Evolutionary conservation across 2,888 invertebrate genomes (phyloP), one percentile per base, ranked within the genome.

Genomic region (Lampropteryx suffumata): DNA sequence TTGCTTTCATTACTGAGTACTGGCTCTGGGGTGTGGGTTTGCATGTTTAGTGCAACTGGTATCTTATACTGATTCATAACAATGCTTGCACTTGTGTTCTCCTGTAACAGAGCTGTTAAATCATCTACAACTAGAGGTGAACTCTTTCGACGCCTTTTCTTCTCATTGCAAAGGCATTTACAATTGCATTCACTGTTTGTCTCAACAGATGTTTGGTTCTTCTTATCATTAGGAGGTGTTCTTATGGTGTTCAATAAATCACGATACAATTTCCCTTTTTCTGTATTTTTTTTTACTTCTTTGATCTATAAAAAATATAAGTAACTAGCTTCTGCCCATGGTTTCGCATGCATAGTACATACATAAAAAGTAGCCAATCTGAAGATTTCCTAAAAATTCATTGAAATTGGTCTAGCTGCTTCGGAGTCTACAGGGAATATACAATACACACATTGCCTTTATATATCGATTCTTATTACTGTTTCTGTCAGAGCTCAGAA

Each of bases 211-310:
- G 60, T 61, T 39, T 61, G 61, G 5, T 56, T 56, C 49, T 50
- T 61, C 27, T 61, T 61, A n/a, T 61, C 61, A 36, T 58, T 55
- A 41, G 50, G 40, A 6, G 61, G 52, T 0, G 32, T 47, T 42
- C 33, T 40, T 17, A 90, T 71, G 56, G 74, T 84, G 11, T 82
- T 80, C 69, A 76, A 79, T 34, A 90, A 66, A 47, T 75, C 80
- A 51, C 66, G 82, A 44, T 81, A 71, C 12, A 90, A 59, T 65
- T 73, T 79, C 3, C 86, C 83, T 49, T 76, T 82, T 45, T 73
- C 74, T 14, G 84, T 88, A 48, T 84, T 81, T 29, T 55, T 71
- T 72, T 88, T 86, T 30, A 90, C 65, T 57, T 83, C 77, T 51
- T 82, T 79, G 12, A 89, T 76, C 89, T 90, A 29, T 7, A 47